Base-by-base conservation (phyloP, 1,140 invertebrate genomes). In the Proales similis region DNA sequence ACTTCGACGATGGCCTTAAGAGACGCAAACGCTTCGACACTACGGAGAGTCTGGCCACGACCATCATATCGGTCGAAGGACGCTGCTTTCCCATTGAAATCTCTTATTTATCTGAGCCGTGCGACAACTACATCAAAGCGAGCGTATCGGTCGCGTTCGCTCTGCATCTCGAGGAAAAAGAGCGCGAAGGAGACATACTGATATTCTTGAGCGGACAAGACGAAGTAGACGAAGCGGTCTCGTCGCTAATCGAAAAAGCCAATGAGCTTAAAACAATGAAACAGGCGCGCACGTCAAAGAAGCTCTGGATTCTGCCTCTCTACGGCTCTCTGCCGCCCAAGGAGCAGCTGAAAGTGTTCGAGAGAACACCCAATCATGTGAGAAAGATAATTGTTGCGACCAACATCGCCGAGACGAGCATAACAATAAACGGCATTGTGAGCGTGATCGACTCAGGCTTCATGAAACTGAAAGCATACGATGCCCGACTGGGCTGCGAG, bases 381-480 rank as follows among this genome's bases (percentile, higher is more conserved):
- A 79, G 94, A 29, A 98, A 98, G 78, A 83, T 97, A 26, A 82
- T 99, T 0, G 79, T 97, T 14, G 87, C 93, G 0, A 99, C 94
- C 3, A 98, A 98, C 72, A 90, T 98, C 57, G 93, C 93, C 0
- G 94, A 98, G 78, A 90, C 93, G 0, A 96, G 91, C 4, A 83
- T 98, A 20, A 90, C 87, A 5, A 86, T 90, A 64, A 83, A 84
- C 47, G 90, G 91, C 33, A 86, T 99, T 67, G 83, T 86, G 64
- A 93, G 91, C 60, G 70, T 96, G 43, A 83, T 97, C 48, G 94
- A 98, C 73, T 85, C 87, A 76, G 94, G 94, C 1, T 98, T 92
- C 78, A 88, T 92, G n/a, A 98, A 97, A 79, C 72, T 93, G 47
- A 84, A 86, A 27, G 91, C 87, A 79, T 93, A 86, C 70, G 88